Evolutionary conservation across 1,140 invertebrate species (phyloP), one percentile per base, ranked within the genome.

Genomic region (Drosophila persimilis): DNA sequence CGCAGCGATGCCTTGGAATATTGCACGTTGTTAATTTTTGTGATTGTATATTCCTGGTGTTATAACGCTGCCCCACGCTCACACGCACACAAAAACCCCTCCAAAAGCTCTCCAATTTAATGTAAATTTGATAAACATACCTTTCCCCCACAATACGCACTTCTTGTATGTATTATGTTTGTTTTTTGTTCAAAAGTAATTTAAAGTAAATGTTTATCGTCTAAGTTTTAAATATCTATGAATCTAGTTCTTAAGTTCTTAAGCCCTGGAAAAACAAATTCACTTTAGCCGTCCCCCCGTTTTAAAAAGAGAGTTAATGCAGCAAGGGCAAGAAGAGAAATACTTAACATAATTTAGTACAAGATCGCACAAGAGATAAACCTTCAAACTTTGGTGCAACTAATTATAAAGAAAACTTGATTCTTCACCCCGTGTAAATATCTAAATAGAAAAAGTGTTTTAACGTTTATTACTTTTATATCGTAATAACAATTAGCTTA

Each of bases 21-120:
- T 90, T 90, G 86, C 86, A 90, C 88, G 86, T 90, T 89, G 86
- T 90, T 90, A 89, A 83, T 90, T 90, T 90, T 90, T 90, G 86
- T 90, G 86, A 90, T 90, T 90, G 86, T 90, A 90, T 90, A 90
- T 90, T 90, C 88, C 9, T 53, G 56, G 55, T 71, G 67, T 85
- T 61, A 8, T 7, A 24, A 57, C 48, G 65, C 52, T 81, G 73
- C 54, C 45, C 13, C 17, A 26, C 48, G 20, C 43, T 11, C 20
- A 44, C 20, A 15, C 35, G 3, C 9, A 8, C 29, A 8, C 29
- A 31, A 43, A 22, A 39, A 8, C 39, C 43, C 15, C 13, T 29
- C 17, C 26, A 46, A 35, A 71, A 1, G 15, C 48, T 29, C 53
- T 67, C 50, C 54, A 59, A 35, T 54, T 65, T 58, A 22, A 50